Evolutionary conservation across 2,888 invertebrate genomes (phyloP).

Genomic region (Pseudococcus longispinus): DNA sequence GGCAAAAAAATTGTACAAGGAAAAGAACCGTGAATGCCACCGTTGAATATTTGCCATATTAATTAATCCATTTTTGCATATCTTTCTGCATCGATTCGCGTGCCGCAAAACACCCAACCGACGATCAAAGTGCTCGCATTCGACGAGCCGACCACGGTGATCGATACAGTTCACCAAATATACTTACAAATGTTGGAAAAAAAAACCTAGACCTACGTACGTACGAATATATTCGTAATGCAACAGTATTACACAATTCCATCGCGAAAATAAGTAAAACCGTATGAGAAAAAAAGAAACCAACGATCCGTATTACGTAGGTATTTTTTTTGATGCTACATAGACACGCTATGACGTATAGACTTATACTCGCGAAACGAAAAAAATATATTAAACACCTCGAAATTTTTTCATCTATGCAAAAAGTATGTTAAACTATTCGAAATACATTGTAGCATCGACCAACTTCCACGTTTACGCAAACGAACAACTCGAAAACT

Average conservation of each 20-base stretch:
- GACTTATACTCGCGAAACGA: background rate
- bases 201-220: background rate
- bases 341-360: background rate
- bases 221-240: background rate
- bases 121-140: background rate
- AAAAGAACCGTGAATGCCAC: background rate
- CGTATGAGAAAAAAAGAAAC: background rate
- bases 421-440: background rate
- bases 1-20: background rate
- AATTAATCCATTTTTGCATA: background rate
- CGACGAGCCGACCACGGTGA: background rate
- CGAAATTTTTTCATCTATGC: background rate
- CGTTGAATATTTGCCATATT: background rate
- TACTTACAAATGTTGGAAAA: too few relatives aligned
- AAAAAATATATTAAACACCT: background rate
- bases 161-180: background rate
- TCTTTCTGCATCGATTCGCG: background rate
- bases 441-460: background rate
- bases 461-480: slow-evolving; percentile 7
- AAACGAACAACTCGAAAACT: background rate
- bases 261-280: background rate
- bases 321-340: background rate
- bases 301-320: background rate
- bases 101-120: background rate
- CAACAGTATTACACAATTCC: background rate